phyloP scores from a whole-genome alignment of 2,797 vertebrate species.

The Tapirus indicus region DNA sequence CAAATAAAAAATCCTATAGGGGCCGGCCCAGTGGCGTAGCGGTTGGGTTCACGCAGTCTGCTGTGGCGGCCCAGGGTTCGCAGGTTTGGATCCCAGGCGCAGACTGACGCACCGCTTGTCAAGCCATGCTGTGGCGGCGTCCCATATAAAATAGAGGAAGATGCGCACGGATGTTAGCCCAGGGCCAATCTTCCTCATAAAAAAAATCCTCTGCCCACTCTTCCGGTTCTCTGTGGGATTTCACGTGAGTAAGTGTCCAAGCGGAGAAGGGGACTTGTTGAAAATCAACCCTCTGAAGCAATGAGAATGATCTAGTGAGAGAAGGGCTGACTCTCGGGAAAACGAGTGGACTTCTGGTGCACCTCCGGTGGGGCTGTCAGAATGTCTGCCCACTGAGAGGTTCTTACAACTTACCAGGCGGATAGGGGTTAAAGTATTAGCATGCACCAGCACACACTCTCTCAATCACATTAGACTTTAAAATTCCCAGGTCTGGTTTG shows the following conservation, averaged over 20 bases:
- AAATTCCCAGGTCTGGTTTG: slow-evolving; percentile 61
- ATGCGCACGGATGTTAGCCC: too few relatives aligned
- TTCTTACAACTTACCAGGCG: neutral
- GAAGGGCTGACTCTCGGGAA: neutral
- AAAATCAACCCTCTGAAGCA: slow-evolving; percentile 62
- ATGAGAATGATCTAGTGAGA: slow-evolving; percentile 32
- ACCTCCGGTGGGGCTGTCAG: neutral
- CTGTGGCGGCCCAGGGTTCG: too few relatives aligned
- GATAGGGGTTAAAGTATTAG: slow-evolving; percentile 47
- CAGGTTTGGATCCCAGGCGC: too few relatives aligned
- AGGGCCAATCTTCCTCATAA: neutral
- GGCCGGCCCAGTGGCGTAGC: too few relatives aligned
- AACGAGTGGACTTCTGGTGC: neutral
- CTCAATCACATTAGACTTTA: slow-evolving; percentile 66
- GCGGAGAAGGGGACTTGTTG: neutral
- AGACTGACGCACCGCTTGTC: too few relatives aligned
- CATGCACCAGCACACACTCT: slow-evolving; percentile 40
- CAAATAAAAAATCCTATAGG: neutral
- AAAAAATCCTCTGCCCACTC: slow-evolving; percentile 6
- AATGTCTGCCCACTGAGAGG: neutral
- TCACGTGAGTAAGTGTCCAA: slow-evolving; percentile 42
- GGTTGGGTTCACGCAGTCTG: too few relatives aligned
- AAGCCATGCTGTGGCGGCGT: too few relatives aligned
- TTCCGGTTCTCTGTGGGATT: slow-evolving; percentile 40
- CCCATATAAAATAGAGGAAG: too few relatives aligned